Percentiles rank a stretch among this genome's conserved stretches.
phyloP scores from a whole-genome alignment of 2,113 vertebrate species.

The Microtus oregoni region DNA sequence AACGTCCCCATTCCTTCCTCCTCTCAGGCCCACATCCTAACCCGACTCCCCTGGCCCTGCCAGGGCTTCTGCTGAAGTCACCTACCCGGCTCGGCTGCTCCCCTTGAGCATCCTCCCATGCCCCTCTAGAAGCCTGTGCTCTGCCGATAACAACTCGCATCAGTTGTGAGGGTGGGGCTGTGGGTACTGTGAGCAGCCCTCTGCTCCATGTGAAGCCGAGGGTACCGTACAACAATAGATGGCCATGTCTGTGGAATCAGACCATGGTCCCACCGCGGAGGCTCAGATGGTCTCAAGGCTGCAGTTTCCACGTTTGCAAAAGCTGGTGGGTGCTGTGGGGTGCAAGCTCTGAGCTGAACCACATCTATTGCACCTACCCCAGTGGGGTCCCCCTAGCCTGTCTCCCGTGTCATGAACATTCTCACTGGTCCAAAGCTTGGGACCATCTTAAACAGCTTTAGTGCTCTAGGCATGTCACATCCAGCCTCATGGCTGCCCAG shows the following conservation, averaged over 20 bases:
- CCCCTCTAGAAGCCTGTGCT: neutral
- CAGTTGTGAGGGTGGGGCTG: neutral
- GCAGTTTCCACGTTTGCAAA: neutral
- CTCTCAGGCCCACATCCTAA: neutral
- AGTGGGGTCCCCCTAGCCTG: no score
- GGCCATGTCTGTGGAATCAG: neutral
- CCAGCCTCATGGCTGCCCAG: rapidly evolving
- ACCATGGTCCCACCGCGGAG: no score
- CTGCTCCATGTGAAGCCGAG: neutral
- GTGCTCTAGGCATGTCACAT: neutral
- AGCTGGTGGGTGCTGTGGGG: no score
- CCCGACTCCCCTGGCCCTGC: neutral
- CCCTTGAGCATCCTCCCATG: no score
- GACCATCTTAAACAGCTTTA: rapidly evolving
- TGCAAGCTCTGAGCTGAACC: neutral
- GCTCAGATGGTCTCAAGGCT: neutral
- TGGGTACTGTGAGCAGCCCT: no score
- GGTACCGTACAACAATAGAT: neutral
- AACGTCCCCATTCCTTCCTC: neutral
- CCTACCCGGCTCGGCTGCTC: neutral
- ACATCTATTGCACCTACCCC: neutral
- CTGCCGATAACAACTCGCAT: neutral
- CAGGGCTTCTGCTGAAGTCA: neutral
- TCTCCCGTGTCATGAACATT: no score
- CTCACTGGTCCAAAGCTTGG: neutral